Percentiles rank a stretch among this genome's conserved stretches.
These are phyloP conservation scores for Colinus virginianus DNA, from an alignment of 2,113 vertebrate species.

Conservation along the genomic window DNA sequence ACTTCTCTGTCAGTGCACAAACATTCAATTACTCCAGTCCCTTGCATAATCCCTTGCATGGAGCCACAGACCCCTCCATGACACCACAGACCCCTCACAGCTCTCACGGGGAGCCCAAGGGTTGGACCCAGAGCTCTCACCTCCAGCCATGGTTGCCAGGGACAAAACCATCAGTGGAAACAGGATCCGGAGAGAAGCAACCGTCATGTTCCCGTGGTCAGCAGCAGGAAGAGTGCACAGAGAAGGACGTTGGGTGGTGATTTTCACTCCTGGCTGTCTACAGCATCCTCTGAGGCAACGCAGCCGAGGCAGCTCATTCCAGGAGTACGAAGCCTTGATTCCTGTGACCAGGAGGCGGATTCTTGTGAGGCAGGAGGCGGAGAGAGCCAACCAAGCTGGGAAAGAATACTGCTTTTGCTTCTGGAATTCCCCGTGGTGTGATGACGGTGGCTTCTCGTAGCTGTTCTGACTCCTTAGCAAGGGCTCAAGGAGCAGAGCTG, in stretches of 20 bases:
- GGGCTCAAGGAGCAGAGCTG: too few relatives aligned
- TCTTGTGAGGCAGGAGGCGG: background rate
- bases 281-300: background rate
- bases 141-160: background rate
- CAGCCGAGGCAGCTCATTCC: background rate
- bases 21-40: background rate
- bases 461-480: background rate
- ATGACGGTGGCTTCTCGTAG: background rate
- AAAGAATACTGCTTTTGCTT: background rate
- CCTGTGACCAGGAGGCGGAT: background rate
- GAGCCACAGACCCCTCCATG: too few relatives aligned
- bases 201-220: background rate
- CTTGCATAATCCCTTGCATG: background rate
- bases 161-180: background rate
- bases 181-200: background rate
- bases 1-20: background rate
- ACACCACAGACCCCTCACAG: background rate
- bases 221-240: background rate
- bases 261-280: background rate
- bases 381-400: background rate
- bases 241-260: background rate
- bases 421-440: constrained; percentile 32
- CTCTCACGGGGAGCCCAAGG: background rate
- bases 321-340: background rate
- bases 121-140: background rate